Conservation (phyloP, 2,888 invertebrate species). For the Caenorhabditis afra region DNA sequence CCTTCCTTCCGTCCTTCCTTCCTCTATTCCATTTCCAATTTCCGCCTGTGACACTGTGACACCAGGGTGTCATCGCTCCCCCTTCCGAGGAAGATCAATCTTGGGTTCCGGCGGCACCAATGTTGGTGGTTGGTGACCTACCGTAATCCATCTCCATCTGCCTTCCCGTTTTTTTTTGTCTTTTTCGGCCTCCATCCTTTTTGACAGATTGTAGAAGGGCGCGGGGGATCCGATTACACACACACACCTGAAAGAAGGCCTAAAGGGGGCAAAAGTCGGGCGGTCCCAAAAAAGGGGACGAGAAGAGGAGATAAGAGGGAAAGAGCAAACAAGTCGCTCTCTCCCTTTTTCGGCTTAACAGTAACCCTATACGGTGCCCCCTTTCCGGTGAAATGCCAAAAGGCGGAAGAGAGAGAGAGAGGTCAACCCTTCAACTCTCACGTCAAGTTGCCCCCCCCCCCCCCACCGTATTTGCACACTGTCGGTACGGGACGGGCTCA, state of each 20-base stretch:
- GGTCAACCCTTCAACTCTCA: not conserved
- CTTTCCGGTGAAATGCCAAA: constrained; percentile 17
- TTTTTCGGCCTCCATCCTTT: no score
- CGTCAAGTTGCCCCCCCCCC: constrained; percentile 21
- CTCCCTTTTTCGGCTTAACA: constrained; percentile 39
- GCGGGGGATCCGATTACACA: no score
- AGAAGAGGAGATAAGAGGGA: not conserved
- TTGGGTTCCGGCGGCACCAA: no score
- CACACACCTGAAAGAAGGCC: no score
- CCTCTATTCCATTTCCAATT: not conserved
- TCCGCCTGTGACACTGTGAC: no score
- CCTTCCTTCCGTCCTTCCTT: constrained; percentile 13
- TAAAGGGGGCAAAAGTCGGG: not conserved
- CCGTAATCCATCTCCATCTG: no score
- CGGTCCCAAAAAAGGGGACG: not conserved
- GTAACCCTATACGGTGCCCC: constrained; percentile 41
- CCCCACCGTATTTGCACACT: not conserved
- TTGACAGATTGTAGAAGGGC: no score
- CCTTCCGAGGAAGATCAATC: no score
- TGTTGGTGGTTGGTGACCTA: no score
- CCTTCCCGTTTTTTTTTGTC: no score
- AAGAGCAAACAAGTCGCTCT: constrained; percentile 8
- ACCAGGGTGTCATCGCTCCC: no score
- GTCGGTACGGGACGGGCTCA: no score
- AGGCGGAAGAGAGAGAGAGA: not conserved